These are phyloP conservation scores for Peromyscus melanophrys DNA, from an alignment of 2,797 vertebrate species.

Conservation along the genomic window DNA sequence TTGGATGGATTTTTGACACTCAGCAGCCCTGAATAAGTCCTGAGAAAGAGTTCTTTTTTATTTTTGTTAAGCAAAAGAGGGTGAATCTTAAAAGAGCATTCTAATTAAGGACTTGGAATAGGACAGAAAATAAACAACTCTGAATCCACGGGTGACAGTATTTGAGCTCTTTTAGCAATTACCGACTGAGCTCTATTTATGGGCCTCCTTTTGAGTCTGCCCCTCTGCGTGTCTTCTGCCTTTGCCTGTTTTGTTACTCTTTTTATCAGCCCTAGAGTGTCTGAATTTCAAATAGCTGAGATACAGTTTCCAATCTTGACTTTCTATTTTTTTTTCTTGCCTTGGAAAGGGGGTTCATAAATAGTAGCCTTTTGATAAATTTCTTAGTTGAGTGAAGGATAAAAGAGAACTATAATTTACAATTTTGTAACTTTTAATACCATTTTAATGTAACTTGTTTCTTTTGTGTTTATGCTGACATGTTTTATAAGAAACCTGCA, in stretches of 20 bases:
- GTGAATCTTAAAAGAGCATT: not conserved
- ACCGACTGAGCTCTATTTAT: constrained; percentile 12
- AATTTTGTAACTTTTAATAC: constrained; percentile 12
- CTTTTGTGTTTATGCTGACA: not conserved
- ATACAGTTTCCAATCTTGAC: not conserved
- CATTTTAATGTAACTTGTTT: constrained; percentile 19
- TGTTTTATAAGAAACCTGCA: constrained; percentile 33
- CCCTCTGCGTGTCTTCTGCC: not conserved
- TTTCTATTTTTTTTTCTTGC: constrained; percentile 28
- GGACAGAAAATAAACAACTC: not conserved
- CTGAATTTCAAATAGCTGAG: constrained; percentile 48
- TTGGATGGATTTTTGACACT: constrained; percentile 50
- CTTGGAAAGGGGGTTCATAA: constrained; percentile 32
- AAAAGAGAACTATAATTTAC: constrained; percentile 56
- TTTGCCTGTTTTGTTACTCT: not conserved
- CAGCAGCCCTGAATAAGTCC: not conserved
- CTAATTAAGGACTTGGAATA: constrained; percentile 59
- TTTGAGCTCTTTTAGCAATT: constrained; percentile 57
- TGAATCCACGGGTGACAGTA: constrained; percentile 13
- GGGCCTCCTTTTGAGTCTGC: constrained; percentile 44
- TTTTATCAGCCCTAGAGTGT: not conserved
- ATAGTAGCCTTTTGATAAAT: constrained; percentile 56
- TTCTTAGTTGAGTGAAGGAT: not conserved
- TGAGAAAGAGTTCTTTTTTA: not conserved
- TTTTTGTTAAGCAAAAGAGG: constrained; percentile 47